These are phyloP conservation scores for Himalopsyche phryganea DNA, from an alignment of 1,140 invertebrate genomes.

Conservation along the genomic window DNA sequence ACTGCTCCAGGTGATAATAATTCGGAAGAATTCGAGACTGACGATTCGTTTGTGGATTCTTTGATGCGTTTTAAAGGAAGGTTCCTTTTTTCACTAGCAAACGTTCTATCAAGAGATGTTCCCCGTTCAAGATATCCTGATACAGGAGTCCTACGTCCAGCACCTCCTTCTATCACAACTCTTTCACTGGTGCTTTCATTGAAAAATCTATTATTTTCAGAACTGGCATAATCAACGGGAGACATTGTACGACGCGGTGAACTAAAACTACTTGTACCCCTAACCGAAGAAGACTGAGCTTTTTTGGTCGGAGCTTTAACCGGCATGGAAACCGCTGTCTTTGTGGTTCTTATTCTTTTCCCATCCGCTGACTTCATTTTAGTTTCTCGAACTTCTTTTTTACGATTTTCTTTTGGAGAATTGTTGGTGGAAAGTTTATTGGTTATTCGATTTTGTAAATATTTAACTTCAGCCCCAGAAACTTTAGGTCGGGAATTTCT, in stretches of 20 bases:
- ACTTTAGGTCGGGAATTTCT: too few relatives aligned
- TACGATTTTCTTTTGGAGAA: slow-evolving; percentile 46
- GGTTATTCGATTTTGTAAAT: slow-evolving; percentile 57
- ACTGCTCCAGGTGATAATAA: slow-evolving; percentile 56
- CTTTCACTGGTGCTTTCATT: slow-evolving; percentile 34
- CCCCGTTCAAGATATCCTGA: slow-evolving; percentile 50
- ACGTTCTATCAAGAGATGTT: slow-evolving; percentile 49
- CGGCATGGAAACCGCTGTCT: slow-evolving; percentile 43
- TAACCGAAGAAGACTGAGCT: slow-evolving; percentile 18
- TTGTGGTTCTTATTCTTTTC: slow-evolving; percentile 37
- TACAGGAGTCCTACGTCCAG: slow-evolving; percentile 49
- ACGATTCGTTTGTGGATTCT: slow-evolving; percentile 16
- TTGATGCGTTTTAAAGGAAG: slow-evolving; percentile 28
- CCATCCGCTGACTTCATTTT: slow-evolving; percentile 33
- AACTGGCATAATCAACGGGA: slow-evolving; percentile 45
- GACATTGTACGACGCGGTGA: slow-evolving; percentile 46
- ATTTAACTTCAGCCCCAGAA: slow-evolving; percentile 52
- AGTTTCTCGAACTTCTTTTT: slow-evolving; percentile 35
- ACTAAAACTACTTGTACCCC: slow-evolving; percentile 47
- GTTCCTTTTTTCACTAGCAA: slow-evolving; percentile 40
- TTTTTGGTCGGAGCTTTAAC: slow-evolving; percentile 36
- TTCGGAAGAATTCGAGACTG: slow-evolving; percentile 47
- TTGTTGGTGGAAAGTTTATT: slow-evolving; percentile 53
- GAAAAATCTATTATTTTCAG: slow-evolving; percentile 36
- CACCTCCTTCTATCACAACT: slow-evolving; percentile 48